Base-by-base conservation (phyloP, 1,140 invertebrate species). In the Myzus persicae region DNA sequence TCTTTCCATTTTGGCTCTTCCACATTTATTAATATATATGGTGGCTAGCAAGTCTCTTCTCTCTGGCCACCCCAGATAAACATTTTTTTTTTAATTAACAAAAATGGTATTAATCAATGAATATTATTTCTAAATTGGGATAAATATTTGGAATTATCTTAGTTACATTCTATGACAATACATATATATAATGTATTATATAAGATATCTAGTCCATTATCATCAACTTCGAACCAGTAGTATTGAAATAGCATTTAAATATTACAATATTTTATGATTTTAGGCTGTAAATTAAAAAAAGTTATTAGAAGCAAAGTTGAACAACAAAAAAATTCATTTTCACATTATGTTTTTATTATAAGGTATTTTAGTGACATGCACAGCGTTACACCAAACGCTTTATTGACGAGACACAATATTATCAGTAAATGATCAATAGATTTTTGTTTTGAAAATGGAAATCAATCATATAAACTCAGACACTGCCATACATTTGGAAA, bases 291-390 rank as follows among this genome's bases (percentile, higher is more conserved):
- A 1, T 20, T 24, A 22, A 88, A 89, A 48, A 51, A 51, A 89
- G 8, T 46, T 6, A n/a, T 44, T 14, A 9, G 31, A 51, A n/a
- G n/a, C 51, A 51, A 89, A 89, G 51, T 51, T 89, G 24, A 54
- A 54, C n/a, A 54, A 89, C 46, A 18, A 44, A 87, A n/a, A 8
- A 40, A 38, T 26, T n/a, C 2, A 18, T 67, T 54, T 90, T 67
- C 7, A 31, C 67, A 90, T 90, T 42, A 67, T 90, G 59, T 42
- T 26, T 93, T 48, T 93, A n/a, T 82, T 93, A 93, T 93, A 85
- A 93, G 81, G 91, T 85, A 93, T 84, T 84, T 93, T 85, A 54
- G 91, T 84, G 91, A 40, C 91, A 54, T 38, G 91, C 81, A 93
- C 91, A 93, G 44, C 76, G 36, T 84, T 93, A 54, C 31, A 76